Conservation (phyloP, 2,113 vertebrate genomes). For the Neogale vison region DNA sequence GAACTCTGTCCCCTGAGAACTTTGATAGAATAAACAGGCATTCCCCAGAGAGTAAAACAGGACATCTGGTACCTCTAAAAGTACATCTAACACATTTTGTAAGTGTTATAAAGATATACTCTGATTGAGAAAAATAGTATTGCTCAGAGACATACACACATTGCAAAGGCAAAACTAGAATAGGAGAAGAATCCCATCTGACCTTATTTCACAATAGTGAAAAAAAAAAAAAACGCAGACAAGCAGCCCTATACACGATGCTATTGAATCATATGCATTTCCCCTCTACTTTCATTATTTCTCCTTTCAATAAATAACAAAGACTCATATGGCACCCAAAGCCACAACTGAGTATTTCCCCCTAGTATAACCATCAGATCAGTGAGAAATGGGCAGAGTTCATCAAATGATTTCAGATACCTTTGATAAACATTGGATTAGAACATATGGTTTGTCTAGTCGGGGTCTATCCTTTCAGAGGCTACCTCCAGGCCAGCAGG, state of each 20-base stretch:
- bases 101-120: background rate
- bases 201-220: background rate
- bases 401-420: background rate
- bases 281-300: background rate
- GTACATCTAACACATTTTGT: background rate
- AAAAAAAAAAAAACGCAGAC: background rate
- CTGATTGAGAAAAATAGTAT: background rate
- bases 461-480: background rate
- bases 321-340: background rate
- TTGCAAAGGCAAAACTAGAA: background rate
- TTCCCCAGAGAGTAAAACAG: background rate
- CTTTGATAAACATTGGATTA: background rate
- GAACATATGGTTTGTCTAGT: background rate
- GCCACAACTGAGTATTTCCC: background rate
- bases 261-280: background rate
- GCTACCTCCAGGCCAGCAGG: background rate
- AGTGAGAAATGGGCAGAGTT: background rate
- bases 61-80: background rate
- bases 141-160: background rate
- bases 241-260: background rate
- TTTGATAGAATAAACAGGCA: background rate
- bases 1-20: background rate
- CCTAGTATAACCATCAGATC: rapidly evolving
- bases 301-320: background rate
- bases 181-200: background rate